Base-by-base conservation (phyloP, 2,888 invertebrate species). In the Marronus borbonicus region DNA sequence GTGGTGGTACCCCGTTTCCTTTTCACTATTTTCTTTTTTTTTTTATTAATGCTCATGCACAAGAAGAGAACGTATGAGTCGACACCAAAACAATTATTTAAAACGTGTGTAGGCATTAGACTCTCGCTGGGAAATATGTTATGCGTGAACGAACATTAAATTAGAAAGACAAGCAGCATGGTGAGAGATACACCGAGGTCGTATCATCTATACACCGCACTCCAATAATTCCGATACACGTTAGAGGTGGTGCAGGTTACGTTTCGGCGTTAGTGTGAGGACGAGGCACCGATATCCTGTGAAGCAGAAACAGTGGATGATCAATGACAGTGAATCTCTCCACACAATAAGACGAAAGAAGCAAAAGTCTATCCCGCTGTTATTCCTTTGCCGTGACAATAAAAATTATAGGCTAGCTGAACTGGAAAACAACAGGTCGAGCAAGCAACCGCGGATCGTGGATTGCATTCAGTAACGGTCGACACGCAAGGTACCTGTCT, bases 401-500 rank as follows among this genome's bases (percentile, higher is more conserved):
- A 91, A 91, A 90, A 91, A 90, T 91, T 90, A 91, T 90, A 90
- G 90, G 89, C 90, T 90, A 90, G 90, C 90, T 90, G 90, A 89
- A 89, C 89, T 90, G 90, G 90, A 90, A 90, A 90, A 91, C 90
- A 90, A 90, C 90, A 89, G 90, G 90, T 90, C 89, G 86, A 86
- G 86, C 86, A 85, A 85, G 86, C 87, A 84, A 85, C 85, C 84
- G 84, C 84, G 88, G 90, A 90, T 90, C 90, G 90, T 90, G 90
- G 89, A 89, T 90, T 90, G 91, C 90, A 90, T 91, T 91, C 90
- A 90, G 90, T 91, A 90, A 89, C 89, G 86, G 83, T 82, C 87
- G 89, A 89, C 90, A 90, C 90, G 89, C 90, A 89, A 88, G 84
- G 84, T 84, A 83, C 83, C 82, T 81, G 83, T 82, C 83, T 82